Conservation (phyloP, 1,140 invertebrate genomes). For the Hirudo medicinalis region DNA sequence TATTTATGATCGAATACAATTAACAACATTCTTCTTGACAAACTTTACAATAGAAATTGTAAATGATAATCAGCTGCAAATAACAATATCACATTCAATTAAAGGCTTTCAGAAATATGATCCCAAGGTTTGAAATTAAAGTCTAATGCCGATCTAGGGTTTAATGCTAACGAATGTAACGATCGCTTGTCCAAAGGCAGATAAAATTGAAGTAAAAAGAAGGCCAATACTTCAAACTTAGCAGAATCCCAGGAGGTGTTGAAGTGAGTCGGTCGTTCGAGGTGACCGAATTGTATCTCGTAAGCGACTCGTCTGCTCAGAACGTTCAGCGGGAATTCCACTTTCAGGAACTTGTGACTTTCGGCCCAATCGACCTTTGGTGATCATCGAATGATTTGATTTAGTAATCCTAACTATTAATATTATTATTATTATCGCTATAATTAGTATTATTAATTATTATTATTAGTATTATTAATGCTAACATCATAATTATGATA, state of each 20-base stretch:
- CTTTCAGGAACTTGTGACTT: constrained; percentile 46
- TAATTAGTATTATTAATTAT: background rate
- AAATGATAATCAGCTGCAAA: no score
- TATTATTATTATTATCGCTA: background rate
- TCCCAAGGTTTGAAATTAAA: no score
- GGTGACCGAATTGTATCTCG: constrained; percentile 46
- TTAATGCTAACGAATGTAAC: no score
- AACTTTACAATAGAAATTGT: no score
- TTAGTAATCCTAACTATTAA: background rate
- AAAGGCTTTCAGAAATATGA: no score
- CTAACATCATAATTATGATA: no score
- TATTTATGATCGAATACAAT: no score
- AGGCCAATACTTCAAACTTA: constrained; percentile 42
- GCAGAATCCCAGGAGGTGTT: constrained; percentile 50
- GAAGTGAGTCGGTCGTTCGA: constrained; percentile 44
- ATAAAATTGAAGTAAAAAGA: background rate
- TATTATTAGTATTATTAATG: no score
- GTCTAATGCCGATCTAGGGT: no score
- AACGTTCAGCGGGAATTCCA: constrained; percentile 44
- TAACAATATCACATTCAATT: no score
- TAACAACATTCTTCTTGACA: no score
- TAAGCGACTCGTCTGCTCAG: constrained; percentile 39
- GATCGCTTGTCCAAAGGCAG: no score
- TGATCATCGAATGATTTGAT: background rate
- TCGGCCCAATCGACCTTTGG: constrained; percentile 44